Conservation (phyloP, 2,113 vertebrate species). For the Pholis gunnellus region DNA sequence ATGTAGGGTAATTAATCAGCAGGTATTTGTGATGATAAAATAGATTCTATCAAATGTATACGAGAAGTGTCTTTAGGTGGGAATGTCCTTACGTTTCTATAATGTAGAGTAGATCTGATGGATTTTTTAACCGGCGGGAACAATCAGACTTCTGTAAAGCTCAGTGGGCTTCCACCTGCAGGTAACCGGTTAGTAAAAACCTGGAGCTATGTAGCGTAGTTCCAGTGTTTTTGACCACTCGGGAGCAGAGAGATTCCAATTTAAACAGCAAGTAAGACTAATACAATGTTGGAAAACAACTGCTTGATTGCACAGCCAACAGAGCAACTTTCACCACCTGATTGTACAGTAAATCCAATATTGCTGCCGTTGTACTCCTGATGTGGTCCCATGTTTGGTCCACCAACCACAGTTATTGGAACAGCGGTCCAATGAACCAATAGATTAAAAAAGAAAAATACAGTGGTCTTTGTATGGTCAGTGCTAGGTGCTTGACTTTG, state of each 20-base stretch:
- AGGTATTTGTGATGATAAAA: neutral
- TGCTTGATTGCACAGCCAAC: constrained; percentile 14
- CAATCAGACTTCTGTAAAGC: neutral
- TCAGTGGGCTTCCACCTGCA: too few species aligned
- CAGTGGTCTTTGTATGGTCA: neutral
- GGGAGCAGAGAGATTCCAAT: neutral
- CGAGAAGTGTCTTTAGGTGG: neutral
- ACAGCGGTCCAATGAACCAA: constrained; percentile 1
- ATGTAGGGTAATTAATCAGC: neutral
- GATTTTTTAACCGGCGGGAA: neutral
- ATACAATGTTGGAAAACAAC: neutral
- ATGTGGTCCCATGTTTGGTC: neutral
- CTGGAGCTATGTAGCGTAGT: too few species aligned
- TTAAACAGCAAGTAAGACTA: neutral
- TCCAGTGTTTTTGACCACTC: constrained; percentile 2
- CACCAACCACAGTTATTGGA: neutral
- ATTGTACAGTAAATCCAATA: neutral
- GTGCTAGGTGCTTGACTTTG: neutral
- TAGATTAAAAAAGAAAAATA: constrained; percentile 1
- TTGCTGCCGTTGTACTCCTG: neutral
- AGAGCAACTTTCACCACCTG: neutral
- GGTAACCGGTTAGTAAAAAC: neutral
- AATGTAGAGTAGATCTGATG: neutral
- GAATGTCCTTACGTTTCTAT: neutral
- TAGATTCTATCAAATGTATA: neutral